phyloP scores from a whole-genome alignment of 2,797 vertebrate genomes.

The Poeciliopsis infans region DNA sequence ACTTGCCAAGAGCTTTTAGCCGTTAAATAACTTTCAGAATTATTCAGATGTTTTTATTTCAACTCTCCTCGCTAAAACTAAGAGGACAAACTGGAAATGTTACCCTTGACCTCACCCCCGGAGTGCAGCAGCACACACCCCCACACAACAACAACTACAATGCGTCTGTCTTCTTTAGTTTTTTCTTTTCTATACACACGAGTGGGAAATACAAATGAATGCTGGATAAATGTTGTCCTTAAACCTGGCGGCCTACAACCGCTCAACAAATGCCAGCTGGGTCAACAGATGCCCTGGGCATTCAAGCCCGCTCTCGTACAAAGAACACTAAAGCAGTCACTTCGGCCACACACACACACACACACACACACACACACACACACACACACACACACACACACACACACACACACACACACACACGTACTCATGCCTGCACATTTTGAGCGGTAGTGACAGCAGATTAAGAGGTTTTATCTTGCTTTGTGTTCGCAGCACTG shows the following conservation, averaged over 20 bases:
- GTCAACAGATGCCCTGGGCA: conserved; percentile 77
- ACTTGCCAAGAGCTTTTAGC: conserved; percentile 21
- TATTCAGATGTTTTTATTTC: not conserved
- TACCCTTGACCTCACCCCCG: conserved; percentile 36
- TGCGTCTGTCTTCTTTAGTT: not conserved
- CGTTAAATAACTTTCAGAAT: conserved; percentile 10
- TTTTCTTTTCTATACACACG: conserved; percentile 10
- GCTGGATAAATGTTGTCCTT: conserved; percentile 71
- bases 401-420: not conserved
- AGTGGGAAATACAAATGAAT: conserved; percentile 45
- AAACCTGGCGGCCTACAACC: conserved; percentile 68
- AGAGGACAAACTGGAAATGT: conserved; percentile 17
- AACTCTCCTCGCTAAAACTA: conserved; percentile 16
- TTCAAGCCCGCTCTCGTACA: conserved; percentile 51
- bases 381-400: conserved; percentile 11
- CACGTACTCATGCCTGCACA: conserved; percentile 34
- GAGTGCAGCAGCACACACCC: not conserved
- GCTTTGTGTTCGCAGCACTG: conserved; percentile 40
- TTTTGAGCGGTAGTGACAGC: conserved; percentile 47
- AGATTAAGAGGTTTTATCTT: conserved; percentile 74
- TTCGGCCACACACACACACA: conserved; percentile 25
- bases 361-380: not conserved
- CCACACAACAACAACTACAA: not conserved
- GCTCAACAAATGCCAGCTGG: conserved; percentile 75
- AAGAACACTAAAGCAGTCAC: conserved; percentile 54